Evolutionary conservation across 2,113 vertebrate genomes (phyloP), one percentile per base, ranked within the genome.

Genomic region (Misgurnus anguillicaudatus): DNA sequence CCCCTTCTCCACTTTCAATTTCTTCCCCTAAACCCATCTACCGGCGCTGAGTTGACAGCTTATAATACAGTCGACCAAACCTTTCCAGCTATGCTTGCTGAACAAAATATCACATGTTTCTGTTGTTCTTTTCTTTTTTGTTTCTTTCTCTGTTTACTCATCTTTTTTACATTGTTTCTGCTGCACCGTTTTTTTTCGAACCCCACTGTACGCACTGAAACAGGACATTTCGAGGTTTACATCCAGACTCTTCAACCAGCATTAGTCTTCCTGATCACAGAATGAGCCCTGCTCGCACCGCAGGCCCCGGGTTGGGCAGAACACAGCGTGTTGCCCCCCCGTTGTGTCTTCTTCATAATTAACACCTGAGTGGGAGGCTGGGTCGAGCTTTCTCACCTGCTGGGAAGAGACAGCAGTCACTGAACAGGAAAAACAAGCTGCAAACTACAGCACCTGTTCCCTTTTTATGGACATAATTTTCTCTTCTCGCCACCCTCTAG

Each of bases 41-140:
- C 60, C 38, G 61, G 51, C 75, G 41, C 55, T 42, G 69, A 74
- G 75, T 82, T 70, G 64, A 36, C 76, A 84, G 78, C 48, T 71
- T 77, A 65, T 76, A 24, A 48, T 11, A 75, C 58, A 81, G 83
- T 89, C 86, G 85, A 80, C 87, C 87, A 84, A 87, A 87, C 77
- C 81, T 78, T 75, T 64, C 67, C 63, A 17, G n/a, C 81, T 83
- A 83, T 80, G 84, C 79, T 67, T 84, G 82, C 79, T 80, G 73
- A 87, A 84, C 82, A 70, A 87, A 89, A 88, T 85, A 88, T 88
- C 83, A 88, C 88, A 89, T 90, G 88, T 90, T 88, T 88, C 90
- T 88, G 83, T 90, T 89, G 86, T 45, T 10, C 36, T 21, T 19
- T 53, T 75, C n/a, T 55, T 89, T 87, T 86, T 90, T 85, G 83